Evolutionary conservation across 2,113 vertebrate species (phyloP), one percentile per base, ranked within the genome.

Genomic region (Xiphophorus maculatus): DNA sequence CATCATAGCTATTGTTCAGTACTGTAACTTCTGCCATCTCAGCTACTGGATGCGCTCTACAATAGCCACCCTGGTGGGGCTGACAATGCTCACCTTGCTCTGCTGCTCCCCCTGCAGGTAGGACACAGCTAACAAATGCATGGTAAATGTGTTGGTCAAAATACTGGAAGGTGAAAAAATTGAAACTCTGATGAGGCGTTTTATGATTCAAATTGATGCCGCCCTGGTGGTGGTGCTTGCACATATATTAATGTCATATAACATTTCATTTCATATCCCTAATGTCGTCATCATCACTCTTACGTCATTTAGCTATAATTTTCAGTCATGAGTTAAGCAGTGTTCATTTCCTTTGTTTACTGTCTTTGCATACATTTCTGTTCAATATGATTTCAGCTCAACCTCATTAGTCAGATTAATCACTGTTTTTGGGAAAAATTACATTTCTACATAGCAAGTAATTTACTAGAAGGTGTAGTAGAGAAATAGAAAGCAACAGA

Each of bases 21-120:
- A 98, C 93, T 99, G 97, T 87, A 99, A 98, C 94, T 99, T 98
- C 94, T 99, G 98, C 93, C 98, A 99, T 91, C 96, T 99, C 69
- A 97, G 97, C 93, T 98, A 97, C 93, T 99, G 98, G 98, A 97
- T 99, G 95, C 94, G 97, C 30, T 99, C 98, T 1, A 89, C 94
- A n/a, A 82, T 99, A 40, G 97, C 97, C 4, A 98, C 97, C 0
- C 67, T 96, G 0, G 93, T 96, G 0, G 98, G 97, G 73, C 90
- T 95, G 0, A 89, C 93, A 63, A 93, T 97, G 6, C 93, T 99
- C 62, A 85, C 94, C 11, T 86, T 98, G 90, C 95, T 99, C 78
- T 96, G 97, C 77, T 48, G 95, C 86, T 93, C 96, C 72, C 89
- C 96, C 82, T 92, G 87, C 90, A 91, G 92, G 91, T 88, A 90